Base-by-base conservation (phyloP, 2,888 invertebrate genomes). In the Acutogordius australiensis region DNA sequence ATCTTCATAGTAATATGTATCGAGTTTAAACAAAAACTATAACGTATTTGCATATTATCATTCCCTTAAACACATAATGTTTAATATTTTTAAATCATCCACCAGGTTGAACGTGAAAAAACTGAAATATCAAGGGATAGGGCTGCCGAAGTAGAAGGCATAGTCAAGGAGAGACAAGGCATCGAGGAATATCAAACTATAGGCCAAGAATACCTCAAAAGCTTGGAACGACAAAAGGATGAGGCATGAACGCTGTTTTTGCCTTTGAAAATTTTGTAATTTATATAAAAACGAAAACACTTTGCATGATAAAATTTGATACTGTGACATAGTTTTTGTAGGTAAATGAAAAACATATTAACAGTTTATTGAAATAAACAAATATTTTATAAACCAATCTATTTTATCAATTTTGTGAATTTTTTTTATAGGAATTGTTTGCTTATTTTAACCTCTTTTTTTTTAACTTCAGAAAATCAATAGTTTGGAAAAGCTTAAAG, bases 121-220 rank as follows among this genome's bases (percentile, higher is more conserved):
- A 37, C 37, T 37, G 18, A 13, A 18, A 8, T 37, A 13, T 8
- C 8, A 37, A 37, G 18, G 18, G 37, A 37, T 18, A 8, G 37
- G 18, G 18, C 8, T 37, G 18, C 37, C 37, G 37, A 51, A 23
- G 23, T 51, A 4, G 51, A 51, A 51, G 23, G 23, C 23, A 4
- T 51, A 4, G 8, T 51, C 23, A 51, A 51, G 23, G 51, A 51
- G 23, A 13, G 23, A 51, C 8, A 23, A 23, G 51, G 23, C 8
- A 51, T 51, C 26, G n/a, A 23, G 4, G 51, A 51, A 51, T 51
- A 51, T 26, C 51, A 51, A 51, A 51, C 8, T n/a, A 23, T 51
- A 21, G 13, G 51, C 8, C 4, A 23, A 23, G 51, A 51, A 23
- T 51, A 51, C 23, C 4, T 51, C 4, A 4, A 51, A 23, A 51